Percentiles rank a stretch among this genome's conserved stretches.
Evolutionary conservation across 2,888 invertebrate genomes (phyloP).

Genomic region (Spisula subtruncata): DNA sequence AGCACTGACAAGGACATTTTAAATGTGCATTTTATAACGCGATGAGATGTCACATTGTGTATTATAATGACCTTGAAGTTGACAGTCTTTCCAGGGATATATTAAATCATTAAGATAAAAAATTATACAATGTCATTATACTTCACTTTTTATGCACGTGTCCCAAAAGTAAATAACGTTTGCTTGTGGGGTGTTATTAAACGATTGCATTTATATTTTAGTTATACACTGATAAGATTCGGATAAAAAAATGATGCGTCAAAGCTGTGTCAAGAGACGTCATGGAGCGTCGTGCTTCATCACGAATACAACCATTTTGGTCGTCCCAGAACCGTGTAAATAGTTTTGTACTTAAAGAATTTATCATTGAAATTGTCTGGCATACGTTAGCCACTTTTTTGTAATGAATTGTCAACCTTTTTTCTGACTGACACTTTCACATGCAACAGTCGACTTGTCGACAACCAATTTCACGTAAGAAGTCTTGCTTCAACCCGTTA

Average conservation of each 20-base stretch:
- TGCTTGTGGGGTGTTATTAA: not conserved
- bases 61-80: not conserved
- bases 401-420: too few species aligned
- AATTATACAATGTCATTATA: not conserved
- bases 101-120: constrained; percentile 15
- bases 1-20: not conserved
- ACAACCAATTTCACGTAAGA: too few species aligned
- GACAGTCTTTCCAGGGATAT: not conserved
- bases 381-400: too few species aligned
- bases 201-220: not conserved
- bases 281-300: not conserved
- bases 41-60: not conserved
- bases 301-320: too few species aligned
- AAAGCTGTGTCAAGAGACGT: constrained; percentile 2
- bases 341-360: too few species aligned
- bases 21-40: constrained; percentile 20
- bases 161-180: not conserved
- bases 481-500: too few species aligned
- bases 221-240: not conserved
- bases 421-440: too few species aligned
- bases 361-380: too few species aligned
- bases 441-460: too few species aligned
- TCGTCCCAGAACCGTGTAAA: too few species aligned
- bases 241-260: not conserved
- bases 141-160: constrained; percentile 8